These are phyloP conservation scores for Phocides pigmalion DNA, from an alignment of 1,140 invertebrate species.

Conservation along the genomic window DNA sequence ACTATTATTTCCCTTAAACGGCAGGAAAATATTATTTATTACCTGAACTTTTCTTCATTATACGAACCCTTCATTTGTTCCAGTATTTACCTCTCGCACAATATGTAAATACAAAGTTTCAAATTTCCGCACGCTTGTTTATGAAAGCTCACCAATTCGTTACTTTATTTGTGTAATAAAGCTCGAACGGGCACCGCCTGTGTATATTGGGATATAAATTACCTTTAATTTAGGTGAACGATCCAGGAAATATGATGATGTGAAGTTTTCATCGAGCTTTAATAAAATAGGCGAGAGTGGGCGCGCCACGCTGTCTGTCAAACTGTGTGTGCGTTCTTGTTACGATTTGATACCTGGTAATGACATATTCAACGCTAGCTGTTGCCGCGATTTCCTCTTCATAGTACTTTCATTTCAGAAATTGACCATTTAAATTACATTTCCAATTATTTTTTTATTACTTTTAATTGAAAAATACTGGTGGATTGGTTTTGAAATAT, in stretches of 20 bases:
- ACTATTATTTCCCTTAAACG: neutral
- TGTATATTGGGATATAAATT: constrained; percentile 76
- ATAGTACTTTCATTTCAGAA: too few species aligned
- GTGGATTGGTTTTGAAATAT: too few species aligned
- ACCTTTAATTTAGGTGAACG: constrained; percentile 77
- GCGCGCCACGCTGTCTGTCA: constrained; percentile 46
- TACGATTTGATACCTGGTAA: constrained; percentile 34
- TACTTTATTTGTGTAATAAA: constrained; percentile 79
- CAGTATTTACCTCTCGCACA: constrained; percentile 44
- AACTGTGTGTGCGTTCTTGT: constrained; percentile 46
- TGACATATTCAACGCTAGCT: too few species aligned
- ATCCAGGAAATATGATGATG: constrained; percentile 78
- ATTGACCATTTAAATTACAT: too few species aligned
- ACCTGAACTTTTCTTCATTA: constrained; percentile 32
- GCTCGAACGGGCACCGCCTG: constrained; percentile 58
- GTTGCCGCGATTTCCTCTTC: too few species aligned
- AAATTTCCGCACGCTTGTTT: constrained; percentile 65
- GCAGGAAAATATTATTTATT: constrained; percentile 7
- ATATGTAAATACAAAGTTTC: constrained; percentile 66
- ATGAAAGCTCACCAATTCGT: constrained; percentile 67
- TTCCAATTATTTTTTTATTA: too few species aligned
- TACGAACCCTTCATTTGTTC: constrained; percentile 39
- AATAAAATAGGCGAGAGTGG: constrained; percentile 49
- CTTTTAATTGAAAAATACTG: too few species aligned
- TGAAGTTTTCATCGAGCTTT: constrained; percentile 72